phyloP scores from a whole-genome alignment of 1,140 invertebrate genomes.

The Capitella teleta region DNA sequence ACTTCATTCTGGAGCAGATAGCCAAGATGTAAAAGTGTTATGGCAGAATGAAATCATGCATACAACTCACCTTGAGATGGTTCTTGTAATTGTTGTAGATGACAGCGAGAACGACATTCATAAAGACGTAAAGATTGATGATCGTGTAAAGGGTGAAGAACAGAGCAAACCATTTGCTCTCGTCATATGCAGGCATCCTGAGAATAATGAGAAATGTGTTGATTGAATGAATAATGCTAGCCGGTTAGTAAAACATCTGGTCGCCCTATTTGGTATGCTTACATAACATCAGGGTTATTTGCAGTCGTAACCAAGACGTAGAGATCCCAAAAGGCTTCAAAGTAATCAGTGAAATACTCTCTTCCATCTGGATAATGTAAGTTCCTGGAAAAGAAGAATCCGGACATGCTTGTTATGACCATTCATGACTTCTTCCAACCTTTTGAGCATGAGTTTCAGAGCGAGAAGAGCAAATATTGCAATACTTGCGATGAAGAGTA shows the following conservation, averaged over 20 bases:
- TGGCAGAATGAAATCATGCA: too few species aligned
- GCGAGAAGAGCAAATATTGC: slow-evolving; percentile 45
- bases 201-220: slow-evolving; percentile 6
- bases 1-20: slow-evolving; percentile 49
- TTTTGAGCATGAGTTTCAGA: slow-evolving; percentile 43
- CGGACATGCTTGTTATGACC: background rate
- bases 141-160: slow-evolving; percentile 46
- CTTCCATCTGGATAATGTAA: slow-evolving; percentile 36
- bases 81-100: slow-evolving; percentile 49
- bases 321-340: slow-evolving; percentile 45
- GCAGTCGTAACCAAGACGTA: slow-evolving; percentile 49
- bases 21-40: too few species aligned
- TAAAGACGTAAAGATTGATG: slow-evolving; percentile 47
- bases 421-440: slow-evolving; percentile 10
- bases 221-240: background rate
- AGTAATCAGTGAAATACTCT: slow-evolving; percentile 43
- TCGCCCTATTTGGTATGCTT: slow-evolving; percentile 18
- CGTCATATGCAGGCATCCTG: slow-evolving; percentile 48
- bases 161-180: slow-evolving; percentile 40
- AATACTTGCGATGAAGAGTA: slow-evolving; percentile 45
- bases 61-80: slow-evolving; percentile 42
- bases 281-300: slow-evolving; percentile 50
- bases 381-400: background rate
- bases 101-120: slow-evolving; percentile 48
- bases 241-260: background rate